Evolutionary conservation across 2,888 invertebrate genomes (phyloP).

Genomic region (Adineta ricciae): DNA sequence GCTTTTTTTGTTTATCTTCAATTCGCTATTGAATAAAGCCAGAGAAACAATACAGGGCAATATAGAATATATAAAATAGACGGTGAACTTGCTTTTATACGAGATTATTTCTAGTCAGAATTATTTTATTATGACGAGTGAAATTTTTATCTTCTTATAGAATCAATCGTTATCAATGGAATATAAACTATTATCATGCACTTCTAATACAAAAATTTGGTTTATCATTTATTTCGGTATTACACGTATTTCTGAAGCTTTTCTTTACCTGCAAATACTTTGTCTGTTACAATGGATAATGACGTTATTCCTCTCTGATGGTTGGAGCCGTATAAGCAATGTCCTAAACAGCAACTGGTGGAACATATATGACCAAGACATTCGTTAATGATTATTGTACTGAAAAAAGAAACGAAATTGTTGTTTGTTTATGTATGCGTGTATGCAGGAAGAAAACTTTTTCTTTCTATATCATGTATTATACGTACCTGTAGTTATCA

Average conservation of each 20-base stretch:
- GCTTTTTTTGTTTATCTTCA: too few species aligned
- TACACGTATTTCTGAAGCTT: not conserved
- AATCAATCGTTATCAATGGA: not conserved
- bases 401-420: not conserved
- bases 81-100: too few species aligned
- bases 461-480: not conserved
- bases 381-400: not conserved
- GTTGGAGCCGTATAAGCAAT: not conserved
- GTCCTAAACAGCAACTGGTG: not conserved
- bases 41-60: too few species aligned
- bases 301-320: not conserved
- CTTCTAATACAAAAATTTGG: not conserved
- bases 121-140: too few species aligned
- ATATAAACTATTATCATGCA: not conserved
- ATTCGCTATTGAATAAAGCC: too few species aligned
- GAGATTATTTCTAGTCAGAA: too few species aligned
- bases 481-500: not conserved
- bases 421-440: not conserved
- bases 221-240: not conserved
- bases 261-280: not conserved
- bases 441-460: too few species aligned
- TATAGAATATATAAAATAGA: too few species aligned
- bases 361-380: not conserved
- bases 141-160: too few species aligned
- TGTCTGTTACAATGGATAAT: not conserved